Evolutionary conservation across 2,888 invertebrate species (phyloP).

Genomic region (Mythimna impura): DNA sequence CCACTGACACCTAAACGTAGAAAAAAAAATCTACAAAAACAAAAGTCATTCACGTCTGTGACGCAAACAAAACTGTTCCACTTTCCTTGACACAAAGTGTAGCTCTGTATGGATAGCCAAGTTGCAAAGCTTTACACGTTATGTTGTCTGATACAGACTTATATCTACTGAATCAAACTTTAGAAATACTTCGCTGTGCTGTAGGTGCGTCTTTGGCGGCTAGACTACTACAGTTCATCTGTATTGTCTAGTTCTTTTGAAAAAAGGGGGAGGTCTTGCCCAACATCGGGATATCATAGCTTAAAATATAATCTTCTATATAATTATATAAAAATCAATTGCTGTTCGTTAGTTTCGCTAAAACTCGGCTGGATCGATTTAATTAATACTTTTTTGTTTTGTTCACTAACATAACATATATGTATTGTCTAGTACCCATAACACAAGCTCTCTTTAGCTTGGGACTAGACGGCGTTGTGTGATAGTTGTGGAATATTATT

Average conservation of each 20-base stretch:
- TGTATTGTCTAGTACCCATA: no score
- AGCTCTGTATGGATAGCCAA: conserved; percentile 51
- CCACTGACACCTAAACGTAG: conserved; percentile 50
- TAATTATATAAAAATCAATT: no score
- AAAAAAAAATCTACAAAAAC: conserved; percentile 50
- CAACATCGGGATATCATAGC: neutral
- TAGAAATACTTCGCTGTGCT: conserved; percentile 8
- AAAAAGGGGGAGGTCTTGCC: neutral
- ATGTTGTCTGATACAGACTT: conserved; percentile 32
- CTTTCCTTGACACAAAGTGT: conserved; percentile 53
- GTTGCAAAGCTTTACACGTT: conserved; percentile 54
- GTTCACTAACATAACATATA: no score
- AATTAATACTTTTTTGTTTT: no score
- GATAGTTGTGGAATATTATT: no score
- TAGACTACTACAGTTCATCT: neutral
- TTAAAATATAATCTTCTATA: no score
- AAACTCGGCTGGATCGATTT: no score
- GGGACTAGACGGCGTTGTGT: no score
- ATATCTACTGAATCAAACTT: conserved; percentile 42
- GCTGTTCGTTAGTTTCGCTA: no score
- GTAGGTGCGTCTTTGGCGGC: conserved; percentile 4
- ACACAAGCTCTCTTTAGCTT: no score
- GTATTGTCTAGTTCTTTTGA: neutral
- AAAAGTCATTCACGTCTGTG: conserved; percentile 62
- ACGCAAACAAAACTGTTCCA: conserved; percentile 64